Conservation (phyloP, 2,797 vertebrate genomes). For the Mus minutoides region DNA sequence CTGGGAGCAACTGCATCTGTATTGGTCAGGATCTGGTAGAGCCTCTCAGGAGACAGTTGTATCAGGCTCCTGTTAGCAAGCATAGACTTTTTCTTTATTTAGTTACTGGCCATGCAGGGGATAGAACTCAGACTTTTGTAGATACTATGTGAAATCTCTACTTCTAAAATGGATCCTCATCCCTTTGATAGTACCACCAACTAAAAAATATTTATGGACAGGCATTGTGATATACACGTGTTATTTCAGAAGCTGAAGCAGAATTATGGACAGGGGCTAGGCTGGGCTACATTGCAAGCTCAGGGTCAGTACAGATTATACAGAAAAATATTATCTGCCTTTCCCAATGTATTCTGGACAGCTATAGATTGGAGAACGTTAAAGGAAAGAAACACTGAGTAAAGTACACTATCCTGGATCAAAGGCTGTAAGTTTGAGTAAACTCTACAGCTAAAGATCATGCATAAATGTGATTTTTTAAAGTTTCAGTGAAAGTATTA, state of each 20-base stretch:
- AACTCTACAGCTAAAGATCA: neutral
- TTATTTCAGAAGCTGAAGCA: neutral
- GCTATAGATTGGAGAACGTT: neutral
- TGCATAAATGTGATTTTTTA: slow-evolving; percentile 8
- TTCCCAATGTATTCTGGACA: neutral
- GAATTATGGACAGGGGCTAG: neutral
- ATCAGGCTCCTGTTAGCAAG: no score
- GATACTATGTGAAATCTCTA: neutral
- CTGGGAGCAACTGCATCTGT: no score
- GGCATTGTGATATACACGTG: neutral
- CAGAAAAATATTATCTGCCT: neutral
- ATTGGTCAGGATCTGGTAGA: no score
- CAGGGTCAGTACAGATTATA: neutral
- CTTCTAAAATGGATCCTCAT: neutral
- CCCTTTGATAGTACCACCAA: neutral
- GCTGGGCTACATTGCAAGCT: neutral
- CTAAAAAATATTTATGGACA: neutral
- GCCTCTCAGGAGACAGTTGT: no score
- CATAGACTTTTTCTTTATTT: neutral
- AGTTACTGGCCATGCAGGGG: neutral
- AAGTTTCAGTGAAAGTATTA: neutral
- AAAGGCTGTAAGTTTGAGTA: slow-evolving; percentile 1
- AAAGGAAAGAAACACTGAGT: neutral
- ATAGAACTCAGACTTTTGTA: no score
- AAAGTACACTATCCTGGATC: neutral